A percentile compares a stretch with the other conserved stretches of the same genome.
Conservation (phyloP, 2,797 vertebrate species). For the Sebastes nivosus region DNA sequence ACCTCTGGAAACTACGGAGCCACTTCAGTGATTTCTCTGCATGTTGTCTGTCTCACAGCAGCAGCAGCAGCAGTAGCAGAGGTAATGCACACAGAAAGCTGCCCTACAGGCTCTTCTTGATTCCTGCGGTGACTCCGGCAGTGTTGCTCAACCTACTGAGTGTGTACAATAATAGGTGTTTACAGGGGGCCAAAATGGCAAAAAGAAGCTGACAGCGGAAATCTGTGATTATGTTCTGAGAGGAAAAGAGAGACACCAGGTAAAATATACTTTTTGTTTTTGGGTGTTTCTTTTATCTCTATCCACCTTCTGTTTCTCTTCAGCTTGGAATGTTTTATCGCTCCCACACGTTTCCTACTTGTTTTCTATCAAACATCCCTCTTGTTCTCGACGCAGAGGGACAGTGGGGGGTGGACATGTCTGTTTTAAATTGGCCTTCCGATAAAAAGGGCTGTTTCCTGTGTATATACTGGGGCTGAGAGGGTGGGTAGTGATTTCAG, state of each 20-base stretch:
- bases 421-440: constrained; percentile 53
- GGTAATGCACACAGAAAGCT: constrained; percentile 38
- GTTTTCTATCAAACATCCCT: constrained; percentile 23
- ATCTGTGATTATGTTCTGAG: neutral
- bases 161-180: neutral
- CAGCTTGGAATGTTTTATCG: constrained; percentile 22
- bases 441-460: constrained; percentile 57
- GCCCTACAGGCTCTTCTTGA: constrained; percentile 71
- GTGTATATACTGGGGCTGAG: constrained; percentile 18
- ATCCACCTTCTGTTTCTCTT: constrained; percentile 4
- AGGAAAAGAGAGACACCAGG: constrained; percentile 26
- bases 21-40: neutral
- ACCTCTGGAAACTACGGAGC: neutral
- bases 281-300: neutral
- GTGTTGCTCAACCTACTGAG: neutral
- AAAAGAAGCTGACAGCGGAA: neutral
- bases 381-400: constrained; percentile 25
- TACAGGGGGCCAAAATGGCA: neutral
- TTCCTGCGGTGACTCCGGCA: constrained; percentile 46
- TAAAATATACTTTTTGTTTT: constrained; percentile 12
- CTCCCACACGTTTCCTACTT: constrained; percentile 55
- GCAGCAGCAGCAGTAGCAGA: neutral
- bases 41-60: constrained; percentile 4
- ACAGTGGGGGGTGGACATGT: constrained; percentile 35
- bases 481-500: constrained; percentile 42